These are phyloP conservation scores for Alcis repandata DNA, from an alignment of 2,888 invertebrate genomes.

Conservation along the genomic window DNA sequence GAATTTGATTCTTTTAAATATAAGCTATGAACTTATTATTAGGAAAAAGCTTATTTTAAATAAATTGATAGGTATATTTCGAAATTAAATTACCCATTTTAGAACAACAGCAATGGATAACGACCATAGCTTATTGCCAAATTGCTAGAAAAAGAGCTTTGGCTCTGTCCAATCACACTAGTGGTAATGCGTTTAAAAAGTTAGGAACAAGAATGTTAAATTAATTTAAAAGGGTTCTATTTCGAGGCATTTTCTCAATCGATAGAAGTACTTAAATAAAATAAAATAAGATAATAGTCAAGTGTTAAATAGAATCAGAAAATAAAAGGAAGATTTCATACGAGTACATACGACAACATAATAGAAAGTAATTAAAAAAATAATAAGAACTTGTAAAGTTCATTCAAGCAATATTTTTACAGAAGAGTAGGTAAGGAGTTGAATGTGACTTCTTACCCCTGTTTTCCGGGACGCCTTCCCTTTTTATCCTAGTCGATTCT, in stretches of 20 bases:
- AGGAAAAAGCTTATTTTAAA: no score
- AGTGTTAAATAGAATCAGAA: constrained; percentile 29
- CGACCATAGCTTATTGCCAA: no score
- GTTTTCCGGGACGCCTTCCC: constrained; percentile 82
- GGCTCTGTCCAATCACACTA: no score
- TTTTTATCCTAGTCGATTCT: constrained; percentile 80
- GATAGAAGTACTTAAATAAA: constrained; percentile 9
- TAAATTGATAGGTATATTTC: no score
- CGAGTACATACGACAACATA: constrained; percentile 20
- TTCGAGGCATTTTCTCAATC: constrained; percentile 7
- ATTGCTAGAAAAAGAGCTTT: no score
- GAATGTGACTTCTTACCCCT: constrained; percentile 77
- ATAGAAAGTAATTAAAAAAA: constrained; percentile 27
- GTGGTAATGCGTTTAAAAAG: no score
- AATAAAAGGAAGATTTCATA: constrained; percentile 19
- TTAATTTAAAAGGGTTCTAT: constrained; percentile 1
- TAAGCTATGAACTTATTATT: no score
- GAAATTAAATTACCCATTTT: no score
- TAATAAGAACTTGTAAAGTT: constrained; percentile 18
- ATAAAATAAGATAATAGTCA: constrained; percentile 11
- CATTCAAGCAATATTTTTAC: constrained; percentile 56
- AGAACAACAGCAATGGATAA: no score
- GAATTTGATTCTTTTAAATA: no score
- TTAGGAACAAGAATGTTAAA: no score
- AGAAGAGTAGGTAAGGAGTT: constrained; percentile 50